Evolutionary conservation across 1,140 invertebrate genomes (phyloP), one percentile per base, ranked within the genome.

Genomic region (Leptinotarsa defecta): DNA sequence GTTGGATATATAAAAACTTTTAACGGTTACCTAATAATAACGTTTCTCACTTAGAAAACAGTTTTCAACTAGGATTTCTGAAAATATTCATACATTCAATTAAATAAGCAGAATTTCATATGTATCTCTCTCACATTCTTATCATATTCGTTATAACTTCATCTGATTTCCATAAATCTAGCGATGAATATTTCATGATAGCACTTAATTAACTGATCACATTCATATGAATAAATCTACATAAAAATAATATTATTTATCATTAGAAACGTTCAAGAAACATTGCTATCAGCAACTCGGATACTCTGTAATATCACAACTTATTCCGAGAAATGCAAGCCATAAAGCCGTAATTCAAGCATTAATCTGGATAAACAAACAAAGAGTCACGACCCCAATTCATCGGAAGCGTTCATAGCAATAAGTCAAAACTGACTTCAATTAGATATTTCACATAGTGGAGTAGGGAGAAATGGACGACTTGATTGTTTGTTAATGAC

Each of bases 291-390:
- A 57, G 49, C 5, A 57, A 57, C 52, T 57, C n/a, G 17, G n/a
- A 57, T 57, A 57, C 15, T 57, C 52, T 57, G 52, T n/a, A 57
- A 57, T 57, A 57, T 57, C 52, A 57, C 52, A 57, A 57, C n/a
- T 57, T 57, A 57, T 57, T 57, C 52, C n/a, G 17, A 57, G 52
- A 57, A 57, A 57, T 57, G 52, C 52, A 57, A 57, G 5, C 13
- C 52, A 57, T 57, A 15, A 57, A 57, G 52, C 52, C 52, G n/a
- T 57, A 57, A 17, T 57, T 57, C 52, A 57, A 57, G 15, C 52
- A 19, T 13, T 57, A 57, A 57, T 57, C 52, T 57, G 52, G 52
- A 15, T 57, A 57, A 57, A 57, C n/a, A 57, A 57, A 57, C n/a
- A 57, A n/a, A 19, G 52, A 17, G 52, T 57, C 52, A 57, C 52